Base-by-base conservation (phyloP, 2,888 invertebrate species). In the Sarcophaga carnaria region DNA sequence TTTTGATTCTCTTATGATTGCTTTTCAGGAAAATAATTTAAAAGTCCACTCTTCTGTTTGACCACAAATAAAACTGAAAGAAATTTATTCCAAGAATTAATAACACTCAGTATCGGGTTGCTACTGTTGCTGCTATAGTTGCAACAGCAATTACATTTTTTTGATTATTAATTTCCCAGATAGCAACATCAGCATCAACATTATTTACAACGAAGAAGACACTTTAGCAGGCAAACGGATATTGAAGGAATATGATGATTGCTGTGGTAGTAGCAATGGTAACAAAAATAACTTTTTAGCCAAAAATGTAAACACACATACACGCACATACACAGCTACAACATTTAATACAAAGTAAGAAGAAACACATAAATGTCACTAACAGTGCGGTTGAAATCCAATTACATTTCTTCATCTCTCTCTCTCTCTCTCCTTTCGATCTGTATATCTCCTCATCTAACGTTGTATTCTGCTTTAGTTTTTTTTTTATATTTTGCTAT, bases 341-440 rank as follows among this genome's bases (percentile, higher is more conserved):
- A 25, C 22, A 59, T 25, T 12, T 60, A 37, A n/a, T n/a, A 54
- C 54, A 54, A 54, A 20, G n/a, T 64, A 70, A 70, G 62, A 71
- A 77, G 66, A 79, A 60, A n/a, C 60, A 79, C 69, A 84, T 87
- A 87, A 84, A 81, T 87, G 87, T 82, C 87, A 87, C 81, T 82
- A n/a, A 84, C 84, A 81, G 75, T 79, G 78, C 75, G 84, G 77
- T 84, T 66, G 67, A 84, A 87, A 87, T 87, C 87, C 77, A 87
- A 87, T 87, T 87, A 87, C 67, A 82, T 79, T 87, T 83, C 62
- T 62, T 72, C 22, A n/a, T 27, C 49, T 54, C 14, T 14, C 49
- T 14, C 14, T 12, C 14, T 49, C 49, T 14, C 49, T 14, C 14
- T 49, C 5, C 14, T 54, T 17, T 17, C 17, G 12, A 4, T 54